Conservation (phyloP, 64 coral and sea anemone species). For the Pocillopora verrucosa region DNA sequence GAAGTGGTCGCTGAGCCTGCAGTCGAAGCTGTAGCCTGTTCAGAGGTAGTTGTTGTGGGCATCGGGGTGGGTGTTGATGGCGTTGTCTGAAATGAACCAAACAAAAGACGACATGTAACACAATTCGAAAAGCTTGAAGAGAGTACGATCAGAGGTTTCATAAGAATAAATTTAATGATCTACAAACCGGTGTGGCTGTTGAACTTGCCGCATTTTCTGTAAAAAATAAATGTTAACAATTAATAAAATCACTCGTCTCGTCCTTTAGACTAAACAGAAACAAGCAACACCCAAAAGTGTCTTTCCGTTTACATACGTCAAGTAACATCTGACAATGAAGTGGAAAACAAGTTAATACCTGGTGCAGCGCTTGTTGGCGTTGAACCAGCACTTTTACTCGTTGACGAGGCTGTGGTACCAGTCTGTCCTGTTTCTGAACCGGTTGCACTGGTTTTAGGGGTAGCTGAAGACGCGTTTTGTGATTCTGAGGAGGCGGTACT, state of each 20-base stretch:
- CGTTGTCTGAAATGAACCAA: background rate
- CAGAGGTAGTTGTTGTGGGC: background rate
- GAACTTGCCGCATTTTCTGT: slow-evolving; percentile 2
- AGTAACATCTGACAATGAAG: background rate
- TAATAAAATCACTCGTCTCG: background rate
- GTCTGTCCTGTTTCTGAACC: slow-evolving; percentile 41
- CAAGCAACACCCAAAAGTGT: too few relatives aligned
- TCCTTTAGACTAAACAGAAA: too few relatives aligned
- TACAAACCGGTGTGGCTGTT: background rate
- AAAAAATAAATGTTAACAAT: background rate
- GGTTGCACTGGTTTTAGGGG: slow-evolving; percentile 17
- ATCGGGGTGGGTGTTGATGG: background rate
- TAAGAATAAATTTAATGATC: background rate
- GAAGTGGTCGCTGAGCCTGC: slow-evolving; percentile 8
- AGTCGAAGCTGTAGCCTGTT: background rate
- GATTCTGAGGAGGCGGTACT: slow-evolving; percentile 1
- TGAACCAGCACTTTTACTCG: background rate
- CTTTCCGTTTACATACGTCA: too few relatives aligned
- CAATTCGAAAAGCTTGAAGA: background rate
- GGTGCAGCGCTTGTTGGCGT: background rate
- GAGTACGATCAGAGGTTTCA: background rate
- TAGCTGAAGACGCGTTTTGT: slow-evolving; percentile 26
- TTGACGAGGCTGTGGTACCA: background rate
- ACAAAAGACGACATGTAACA: background rate
- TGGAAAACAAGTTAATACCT: background rate